Conservation (phyloP, 2,888 invertebrate species). For the Parochlus steinenii region DNA sequence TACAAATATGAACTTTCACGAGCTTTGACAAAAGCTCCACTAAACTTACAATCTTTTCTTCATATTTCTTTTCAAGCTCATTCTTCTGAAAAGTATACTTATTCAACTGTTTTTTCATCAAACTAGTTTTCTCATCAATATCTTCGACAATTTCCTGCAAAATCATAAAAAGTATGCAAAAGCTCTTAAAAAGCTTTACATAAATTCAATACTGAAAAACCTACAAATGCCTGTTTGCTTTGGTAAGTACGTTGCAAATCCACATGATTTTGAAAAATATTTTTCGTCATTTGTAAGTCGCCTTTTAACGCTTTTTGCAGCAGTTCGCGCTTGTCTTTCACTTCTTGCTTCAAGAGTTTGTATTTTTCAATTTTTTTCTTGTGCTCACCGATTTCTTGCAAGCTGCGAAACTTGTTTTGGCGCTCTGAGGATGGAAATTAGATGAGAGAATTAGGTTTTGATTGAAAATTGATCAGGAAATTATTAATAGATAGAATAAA, state of each 20-base stretch:
- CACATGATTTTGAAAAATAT: slow-evolving; percentile 23
- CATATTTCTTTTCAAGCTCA: slow-evolving; percentile 20
- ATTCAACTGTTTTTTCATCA: slow-evolving; percentile 26
- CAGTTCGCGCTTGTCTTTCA: slow-evolving; percentile 23
- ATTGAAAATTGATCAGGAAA: too few species aligned
- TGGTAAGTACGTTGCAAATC: slow-evolving; percentile 26
- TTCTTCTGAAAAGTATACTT: slow-evolving; percentile 21
- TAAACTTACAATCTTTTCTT: slow-evolving; percentile 19
- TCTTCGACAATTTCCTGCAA: slow-evolving; percentile 22
- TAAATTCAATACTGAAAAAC: neutral
- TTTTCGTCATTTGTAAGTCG: slow-evolving; percentile 22
- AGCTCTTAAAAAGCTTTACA: neutral
- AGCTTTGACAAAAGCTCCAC: neutral
- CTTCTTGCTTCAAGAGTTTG: slow-evolving; percentile 19
- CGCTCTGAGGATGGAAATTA: too few species aligned
- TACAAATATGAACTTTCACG: neutral
- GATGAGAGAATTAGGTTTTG: too few species aligned
- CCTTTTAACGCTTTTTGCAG: slow-evolving; percentile 21
- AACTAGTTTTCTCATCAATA: slow-evolving; percentile 27
- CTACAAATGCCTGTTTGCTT: slow-evolving; percentile 23
- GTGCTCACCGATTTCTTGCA: slow-evolving; percentile 3
- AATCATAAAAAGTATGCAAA: neutral
- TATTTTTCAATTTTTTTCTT: slow-evolving; percentile 8
- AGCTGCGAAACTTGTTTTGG: neutral
- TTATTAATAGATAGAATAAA: too few species aligned